These are phyloP conservation scores for Helarctos malayanus DNA, from an alignment of 2,797 vertebrate species.

Conservation along the genomic window DNA sequence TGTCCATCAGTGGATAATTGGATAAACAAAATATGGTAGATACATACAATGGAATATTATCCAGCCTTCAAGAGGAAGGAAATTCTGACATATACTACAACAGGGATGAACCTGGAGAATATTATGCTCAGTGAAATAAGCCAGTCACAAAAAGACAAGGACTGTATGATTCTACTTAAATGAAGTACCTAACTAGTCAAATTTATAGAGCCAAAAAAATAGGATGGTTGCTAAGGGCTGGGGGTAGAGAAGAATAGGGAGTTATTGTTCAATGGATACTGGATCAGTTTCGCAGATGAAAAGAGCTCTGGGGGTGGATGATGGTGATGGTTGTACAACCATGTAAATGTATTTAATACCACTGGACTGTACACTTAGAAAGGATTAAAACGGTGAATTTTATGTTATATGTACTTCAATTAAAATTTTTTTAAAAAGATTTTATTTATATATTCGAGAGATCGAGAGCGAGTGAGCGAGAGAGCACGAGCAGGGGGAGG, in stretches of 20 bases:
- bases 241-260: neutral
- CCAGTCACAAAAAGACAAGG: neutral
- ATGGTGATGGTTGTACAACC: neutral
- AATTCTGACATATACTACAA: neutral
- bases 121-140: neutral
- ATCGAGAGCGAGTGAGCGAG: neutral
- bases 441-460: neutral
- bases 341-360: neutral
- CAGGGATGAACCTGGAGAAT: neutral
- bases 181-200: neutral
- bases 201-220: neutral
- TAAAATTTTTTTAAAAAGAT: neutral
- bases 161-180: neutral
- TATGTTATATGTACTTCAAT: neutral
- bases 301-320: neutral
- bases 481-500: neutral
- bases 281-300: neutral
- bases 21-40: neutral
- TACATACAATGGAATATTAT: neutral
- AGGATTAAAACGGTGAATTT: neutral
- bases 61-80: neutral
- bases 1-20: neutral
- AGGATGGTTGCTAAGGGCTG: neutral
- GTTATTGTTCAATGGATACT: neutral
- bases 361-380: neutral